These are phyloP conservation scores for Rhopalosiphum maidis DNA, from an alignment of 1,140 invertebrate species.

Conservation along the genomic window DNA sequence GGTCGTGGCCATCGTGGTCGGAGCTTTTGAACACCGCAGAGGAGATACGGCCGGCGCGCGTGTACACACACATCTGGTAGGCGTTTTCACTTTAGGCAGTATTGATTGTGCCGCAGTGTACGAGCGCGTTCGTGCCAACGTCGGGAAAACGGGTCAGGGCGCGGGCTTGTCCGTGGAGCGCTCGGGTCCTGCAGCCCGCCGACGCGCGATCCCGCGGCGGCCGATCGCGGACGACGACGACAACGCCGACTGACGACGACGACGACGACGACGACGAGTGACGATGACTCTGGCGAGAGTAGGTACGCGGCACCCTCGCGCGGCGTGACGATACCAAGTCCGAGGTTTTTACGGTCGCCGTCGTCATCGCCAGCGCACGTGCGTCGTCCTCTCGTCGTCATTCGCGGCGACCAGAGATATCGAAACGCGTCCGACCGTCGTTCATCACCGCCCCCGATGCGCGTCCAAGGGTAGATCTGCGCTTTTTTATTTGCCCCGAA, in stretches of 20 bases:
- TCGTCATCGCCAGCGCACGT: constrained; percentile 67
- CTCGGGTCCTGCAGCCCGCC: not conserved
- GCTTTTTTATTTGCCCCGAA: not conserved
- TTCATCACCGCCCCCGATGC: not conserved
- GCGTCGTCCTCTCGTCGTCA: constrained; percentile 62
- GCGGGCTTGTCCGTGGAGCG: not conserved
- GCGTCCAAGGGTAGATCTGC: not conserved
- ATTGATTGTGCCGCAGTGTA: constrained; percentile 46
- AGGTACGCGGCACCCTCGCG: constrained; percentile 17
- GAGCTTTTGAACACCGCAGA: not conserved
- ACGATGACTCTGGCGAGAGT: not conserved
- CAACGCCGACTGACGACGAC: not conserved
- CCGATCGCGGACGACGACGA: not conserved
- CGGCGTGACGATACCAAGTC: constrained; percentile 38
- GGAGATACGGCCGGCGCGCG: not conserved
- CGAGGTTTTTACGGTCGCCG: constrained; percentile 58
- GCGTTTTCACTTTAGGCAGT: constrained; percentile 56
- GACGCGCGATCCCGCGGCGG: constrained; percentile 46
- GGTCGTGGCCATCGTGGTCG: not conserved
- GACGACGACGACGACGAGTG: not conserved
- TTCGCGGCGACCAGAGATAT: not conserved
- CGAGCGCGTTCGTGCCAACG: not conserved
- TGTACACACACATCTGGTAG: not conserved
- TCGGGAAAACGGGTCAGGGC: constrained; percentile 45
- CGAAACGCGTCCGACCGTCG: not conserved